A percentile compares a stretch with the other conserved stretches of the same genome.
These are phyloP conservation scores for Halcyon malimbica DNA, from an alignment of 2,113 vertebrate genomes.

Conservation along the genomic window DNA sequence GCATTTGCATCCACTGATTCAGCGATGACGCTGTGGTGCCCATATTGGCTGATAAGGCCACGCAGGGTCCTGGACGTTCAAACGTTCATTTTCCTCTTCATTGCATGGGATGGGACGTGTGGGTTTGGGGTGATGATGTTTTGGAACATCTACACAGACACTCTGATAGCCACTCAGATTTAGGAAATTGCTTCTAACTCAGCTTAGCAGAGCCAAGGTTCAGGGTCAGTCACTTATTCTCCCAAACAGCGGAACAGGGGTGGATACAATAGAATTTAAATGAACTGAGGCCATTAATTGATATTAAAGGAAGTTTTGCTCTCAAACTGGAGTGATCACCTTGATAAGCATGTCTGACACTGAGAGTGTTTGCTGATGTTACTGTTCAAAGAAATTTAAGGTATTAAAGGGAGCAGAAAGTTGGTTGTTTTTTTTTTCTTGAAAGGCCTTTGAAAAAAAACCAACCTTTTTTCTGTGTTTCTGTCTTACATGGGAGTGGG, in stretches of 20 bases:
- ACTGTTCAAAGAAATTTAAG: neutral
- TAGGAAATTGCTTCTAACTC: neutral
- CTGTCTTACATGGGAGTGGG: neutral
- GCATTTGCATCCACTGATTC: neutral
- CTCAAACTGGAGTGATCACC: neutral
- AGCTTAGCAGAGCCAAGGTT: neutral
- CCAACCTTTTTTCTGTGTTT: neutral
- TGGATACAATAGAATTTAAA: neutral
- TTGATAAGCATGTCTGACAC: neutral
- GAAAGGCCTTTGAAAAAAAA: neutral
- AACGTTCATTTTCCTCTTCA: neutral
- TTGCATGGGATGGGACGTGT: neutral
- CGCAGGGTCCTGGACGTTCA: fast-evolving
- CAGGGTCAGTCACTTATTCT: neutral
- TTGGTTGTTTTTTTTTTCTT: neutral
- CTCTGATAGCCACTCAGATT: neutral
- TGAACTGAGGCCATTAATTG: neutral
- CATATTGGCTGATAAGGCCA: neutral
- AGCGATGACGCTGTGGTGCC: neutral
- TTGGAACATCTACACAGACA: neutral
- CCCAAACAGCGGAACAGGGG: neutral
- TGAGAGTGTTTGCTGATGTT: neutral
- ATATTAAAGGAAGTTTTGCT: neutral
- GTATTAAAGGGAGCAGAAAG: neutral
- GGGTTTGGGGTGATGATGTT: neutral